These are phyloP conservation scores for Saccostrea echinata DNA, from an alignment of 1,140 invertebrate species.

Conservation along the genomic window DNA sequence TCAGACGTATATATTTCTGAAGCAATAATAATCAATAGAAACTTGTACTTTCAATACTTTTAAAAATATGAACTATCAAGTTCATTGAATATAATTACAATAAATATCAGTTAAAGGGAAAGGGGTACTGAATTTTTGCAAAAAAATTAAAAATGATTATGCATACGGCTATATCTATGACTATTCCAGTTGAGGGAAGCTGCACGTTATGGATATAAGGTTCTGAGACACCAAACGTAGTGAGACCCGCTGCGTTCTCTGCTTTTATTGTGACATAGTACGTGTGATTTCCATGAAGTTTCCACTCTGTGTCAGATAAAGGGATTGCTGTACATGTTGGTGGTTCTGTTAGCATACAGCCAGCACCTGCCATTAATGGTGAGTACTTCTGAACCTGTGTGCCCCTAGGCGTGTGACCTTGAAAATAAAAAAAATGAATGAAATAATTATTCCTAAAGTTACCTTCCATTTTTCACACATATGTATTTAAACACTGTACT, in stretches of 20 bases:
- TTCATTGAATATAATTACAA: too few relatives aligned
- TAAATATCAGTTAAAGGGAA: too few relatives aligned
- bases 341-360: conserved; percentile 19
- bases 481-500: too few relatives aligned
- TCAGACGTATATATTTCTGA: background rate
- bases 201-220: conserved; percentile 51
- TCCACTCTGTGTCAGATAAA: conserved; percentile 44
- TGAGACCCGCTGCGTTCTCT: conserved; percentile 49
- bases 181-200: conserved; percentile 49
- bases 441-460: too few relatives aligned
- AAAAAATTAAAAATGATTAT: too few relatives aligned
- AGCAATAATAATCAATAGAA: background rate
- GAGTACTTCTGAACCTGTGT: conserved; percentile 34
- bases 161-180: conserved; percentile 51
- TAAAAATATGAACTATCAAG: background rate
- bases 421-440: background rate
- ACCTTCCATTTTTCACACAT: too few relatives aligned
- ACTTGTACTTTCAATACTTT: background rate
- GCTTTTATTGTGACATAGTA: conserved; percentile 51
- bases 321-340: conserved; percentile 54
- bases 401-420: conserved; percentile 40
- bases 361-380: background rate
- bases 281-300: conserved; percentile 50
- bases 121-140: too few relatives aligned
- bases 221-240: conserved; percentile 36